These are phyloP conservation scores for Macrocentrus cingulum DNA, from an alignment of 1,140 invertebrate genomes.

Conservation along the genomic window DNA sequence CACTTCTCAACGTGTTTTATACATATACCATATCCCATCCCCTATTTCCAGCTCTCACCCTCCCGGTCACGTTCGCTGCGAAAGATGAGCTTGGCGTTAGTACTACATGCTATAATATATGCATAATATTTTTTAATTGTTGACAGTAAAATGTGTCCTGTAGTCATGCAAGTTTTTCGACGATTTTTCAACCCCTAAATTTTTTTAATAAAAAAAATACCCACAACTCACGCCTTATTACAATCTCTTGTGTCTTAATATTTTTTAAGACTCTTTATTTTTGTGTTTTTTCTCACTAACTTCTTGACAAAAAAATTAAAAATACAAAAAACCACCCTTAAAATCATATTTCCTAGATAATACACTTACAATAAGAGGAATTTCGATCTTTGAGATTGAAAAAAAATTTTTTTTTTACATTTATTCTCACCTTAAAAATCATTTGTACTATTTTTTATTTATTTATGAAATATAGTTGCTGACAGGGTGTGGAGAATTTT, in stretches of 20 bases:
- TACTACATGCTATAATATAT: conserved; percentile 40
- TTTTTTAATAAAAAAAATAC: not conserved
- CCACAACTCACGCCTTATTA: not conserved
- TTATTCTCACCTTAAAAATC: too few species aligned
- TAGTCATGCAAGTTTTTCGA: conserved; percentile 32
- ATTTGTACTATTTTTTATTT: too few species aligned
- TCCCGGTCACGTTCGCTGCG: conserved; percentile 28
- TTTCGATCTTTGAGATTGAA: too few species aligned
- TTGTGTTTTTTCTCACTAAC: conserved; percentile 19
- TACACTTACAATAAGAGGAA: too few species aligned
- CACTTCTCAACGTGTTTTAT: not conserved
- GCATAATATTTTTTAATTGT: conserved; percentile 56
- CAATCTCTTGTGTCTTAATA: conserved; percentile 42
- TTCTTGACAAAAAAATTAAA: too few species aligned
- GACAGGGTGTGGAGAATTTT: too few species aligned
- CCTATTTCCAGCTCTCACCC: not conserved
- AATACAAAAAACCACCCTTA: too few species aligned
- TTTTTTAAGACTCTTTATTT: conserved; percentile 36
- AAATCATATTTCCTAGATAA: too few species aligned
- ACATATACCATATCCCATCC: not conserved
- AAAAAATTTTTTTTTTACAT: too few species aligned
- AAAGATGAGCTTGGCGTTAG: conserved; percentile 40
- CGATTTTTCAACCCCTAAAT: not conserved
- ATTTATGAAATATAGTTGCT: too few species aligned
- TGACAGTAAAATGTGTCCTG: conserved; percentile 52